A percentile compares a stretch with the other conserved stretches of the same genome.
phyloP scores from a whole-genome alignment of 1,140 invertebrate genomes.

The Melanaphis sacchari region DNA sequence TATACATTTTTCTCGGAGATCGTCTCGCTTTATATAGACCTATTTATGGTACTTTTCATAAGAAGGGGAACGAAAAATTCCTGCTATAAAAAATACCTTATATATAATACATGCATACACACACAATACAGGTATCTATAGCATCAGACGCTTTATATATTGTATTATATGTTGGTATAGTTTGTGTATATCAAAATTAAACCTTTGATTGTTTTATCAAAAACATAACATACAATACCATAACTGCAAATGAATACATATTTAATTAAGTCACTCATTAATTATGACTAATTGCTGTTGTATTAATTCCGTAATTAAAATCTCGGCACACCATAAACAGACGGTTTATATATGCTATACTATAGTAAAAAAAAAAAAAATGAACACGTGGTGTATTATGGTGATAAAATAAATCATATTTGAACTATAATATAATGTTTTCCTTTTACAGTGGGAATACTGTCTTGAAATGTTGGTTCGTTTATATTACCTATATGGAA shows the following conservation, averaged over 20 bases:
- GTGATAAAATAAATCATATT: background rate
- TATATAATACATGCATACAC: background rate
- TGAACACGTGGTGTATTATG: background rate
- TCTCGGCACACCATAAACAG: background rate
- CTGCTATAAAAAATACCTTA: background rate
- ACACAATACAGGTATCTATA: background rate
- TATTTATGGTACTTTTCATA: background rate
- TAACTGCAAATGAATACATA: background rate
- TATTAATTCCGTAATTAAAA: background rate
- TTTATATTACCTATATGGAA: background rate
- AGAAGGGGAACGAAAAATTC: background rate
- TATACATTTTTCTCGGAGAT: background rate
- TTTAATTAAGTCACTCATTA: background rate
- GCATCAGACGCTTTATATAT: background rate
- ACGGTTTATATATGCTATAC: background rate
- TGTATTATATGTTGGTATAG: background rate
- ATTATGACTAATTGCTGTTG: background rate
- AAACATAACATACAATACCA: background rate
- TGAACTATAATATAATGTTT: background rate
- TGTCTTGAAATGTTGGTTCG: background rate
- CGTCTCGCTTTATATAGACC: background rate
- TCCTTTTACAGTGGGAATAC: background rate
- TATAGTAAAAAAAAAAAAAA: background rate
- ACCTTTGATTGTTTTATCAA: background rate
- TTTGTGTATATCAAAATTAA: background rate